Evolutionary conservation across 2,888 invertebrate species (phyloP).

Genomic region (Tholera decimalis): DNA sequence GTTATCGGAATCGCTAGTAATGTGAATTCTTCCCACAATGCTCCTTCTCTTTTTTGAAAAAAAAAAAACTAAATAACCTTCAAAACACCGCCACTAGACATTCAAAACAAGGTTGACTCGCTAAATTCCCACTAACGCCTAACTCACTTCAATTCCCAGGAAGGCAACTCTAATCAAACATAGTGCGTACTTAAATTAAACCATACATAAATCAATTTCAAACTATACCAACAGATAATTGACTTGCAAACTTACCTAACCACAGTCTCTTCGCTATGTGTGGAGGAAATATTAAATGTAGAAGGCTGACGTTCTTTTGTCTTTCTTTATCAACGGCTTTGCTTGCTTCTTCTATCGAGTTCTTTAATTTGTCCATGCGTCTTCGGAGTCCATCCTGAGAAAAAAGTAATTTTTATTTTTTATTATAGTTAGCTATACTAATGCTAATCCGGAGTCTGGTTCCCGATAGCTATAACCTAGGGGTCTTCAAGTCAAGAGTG

Average conservation of each 20-base stretch:
- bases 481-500: too few species aligned
- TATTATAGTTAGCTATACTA: too few species aligned
- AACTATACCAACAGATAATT: conserved; percentile 60
- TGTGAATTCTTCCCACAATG: too few species aligned
- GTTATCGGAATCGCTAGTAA: too few species aligned
- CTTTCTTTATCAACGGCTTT: conserved; percentile 97
- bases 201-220: conserved; percentile 65
- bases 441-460: too few species aligned
- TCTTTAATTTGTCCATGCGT: conserved; percentile 98
- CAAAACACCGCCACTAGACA: conserved; percentile 8
- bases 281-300: conserved; percentile 98
- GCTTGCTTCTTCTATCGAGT: conserved; percentile 98
- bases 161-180: conserved; percentile 58
- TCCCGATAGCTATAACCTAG: too few species aligned
- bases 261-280: conserved; percentile 98
- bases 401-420: too few species aligned
- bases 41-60: too few species aligned
- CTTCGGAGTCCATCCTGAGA: conserved; percentile 96
- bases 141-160: conserved; percentile 53
- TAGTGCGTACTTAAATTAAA: conserved; percentile 61
- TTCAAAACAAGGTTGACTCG: conserved; percentile 30
- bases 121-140: conserved; percentile 41
- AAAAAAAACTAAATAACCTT: conserved; percentile 2
- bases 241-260: conserved; percentile 93
- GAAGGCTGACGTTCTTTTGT: conserved; percentile 98